Base-by-base conservation (phyloP, 2,888 invertebrate species). In the Plagodis dolabraria region DNA sequence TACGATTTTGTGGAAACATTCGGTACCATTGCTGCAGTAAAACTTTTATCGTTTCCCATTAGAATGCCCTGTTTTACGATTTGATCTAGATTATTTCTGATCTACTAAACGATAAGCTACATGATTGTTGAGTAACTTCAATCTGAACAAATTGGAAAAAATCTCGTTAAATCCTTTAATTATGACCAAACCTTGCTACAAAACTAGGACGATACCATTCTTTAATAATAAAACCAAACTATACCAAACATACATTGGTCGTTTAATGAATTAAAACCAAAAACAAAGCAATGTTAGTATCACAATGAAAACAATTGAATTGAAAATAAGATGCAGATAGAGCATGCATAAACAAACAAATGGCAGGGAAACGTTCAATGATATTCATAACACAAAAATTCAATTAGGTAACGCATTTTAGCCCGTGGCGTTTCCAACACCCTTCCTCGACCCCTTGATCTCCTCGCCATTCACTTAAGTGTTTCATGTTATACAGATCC, bases 401-500 rank as follows among this genome's bases (percentile, higher is more conserved):
- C 75, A 77, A 76, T 81, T 79, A 76, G 73, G 64, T 64, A 71
- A 75, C 63, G 72, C 70, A 72, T 73, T 76, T 72, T 72, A 64
- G 72, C 79, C 70, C 38, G 54, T 55, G 71, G 78, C 76, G 69
- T 68, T 72, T 68, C 69, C 69, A 52, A 53, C 72, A 69, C 71
- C 74, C 76, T 76, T 70, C 65, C 47, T 22, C 61, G 63, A 75
- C 77, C 77, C 75, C 72, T 64, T 67, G 68, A 74, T 75, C 76
- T 73, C 68, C 69, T 66, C 71, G 72, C 78, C 80, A 85, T 85
- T 83, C 82, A 75, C 77, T 80, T 87, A 77, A 82, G 82, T 83
- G 85, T 85, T 87, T 85, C 82, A 82, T 88, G 87, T 89, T 86
- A 79, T 82, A 78, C 85, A 88, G 89, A 89, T 85, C 84, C 84